These are phyloP conservation scores for Odontamblyopus lacepedii DNA, from an alignment of 2,797 vertebrate genomes.

Conservation along the genomic window DNA sequence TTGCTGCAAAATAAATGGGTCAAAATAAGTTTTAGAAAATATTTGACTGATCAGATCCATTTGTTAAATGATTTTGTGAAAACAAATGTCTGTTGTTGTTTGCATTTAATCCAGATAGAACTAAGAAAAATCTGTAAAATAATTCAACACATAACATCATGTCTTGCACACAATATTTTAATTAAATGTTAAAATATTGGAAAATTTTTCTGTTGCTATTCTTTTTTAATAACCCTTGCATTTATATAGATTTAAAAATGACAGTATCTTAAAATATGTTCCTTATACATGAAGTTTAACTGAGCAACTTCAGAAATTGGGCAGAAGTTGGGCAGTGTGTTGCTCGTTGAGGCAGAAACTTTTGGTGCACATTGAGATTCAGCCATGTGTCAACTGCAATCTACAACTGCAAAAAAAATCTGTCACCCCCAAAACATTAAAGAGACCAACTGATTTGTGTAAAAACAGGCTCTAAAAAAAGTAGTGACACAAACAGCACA, in stretches of 20 bases:
- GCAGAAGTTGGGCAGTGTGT: background rate
- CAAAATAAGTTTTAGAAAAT: conserved; percentile 22
- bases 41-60: background rate
- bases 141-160: background rate
- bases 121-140: background rate
- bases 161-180: background rate
- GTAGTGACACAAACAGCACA: background rate
- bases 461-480: background rate
- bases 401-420: conserved; percentile 14
- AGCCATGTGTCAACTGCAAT: conserved; percentile 16
- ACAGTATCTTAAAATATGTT: too few species aligned
- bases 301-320: too few species aligned
- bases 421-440: conserved; percentile 20
- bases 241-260: too few species aligned
- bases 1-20: conserved; percentile 63
- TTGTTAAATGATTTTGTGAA: background rate
- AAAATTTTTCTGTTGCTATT: too few species aligned
- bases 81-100: background rate
- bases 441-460: background rate
- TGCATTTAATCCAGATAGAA: background rate
- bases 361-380: conserved; percentile 12
- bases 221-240: too few species aligned
- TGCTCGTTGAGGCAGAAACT: background rate
- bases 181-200: too few species aligned
- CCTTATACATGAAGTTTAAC: too few species aligned